A percentile compares a stretch with the other conserved stretches of the same genome.
Evolutionary conservation across 1,140 invertebrate species (phyloP).

Genomic region (Drosophila ambigua): DNA sequence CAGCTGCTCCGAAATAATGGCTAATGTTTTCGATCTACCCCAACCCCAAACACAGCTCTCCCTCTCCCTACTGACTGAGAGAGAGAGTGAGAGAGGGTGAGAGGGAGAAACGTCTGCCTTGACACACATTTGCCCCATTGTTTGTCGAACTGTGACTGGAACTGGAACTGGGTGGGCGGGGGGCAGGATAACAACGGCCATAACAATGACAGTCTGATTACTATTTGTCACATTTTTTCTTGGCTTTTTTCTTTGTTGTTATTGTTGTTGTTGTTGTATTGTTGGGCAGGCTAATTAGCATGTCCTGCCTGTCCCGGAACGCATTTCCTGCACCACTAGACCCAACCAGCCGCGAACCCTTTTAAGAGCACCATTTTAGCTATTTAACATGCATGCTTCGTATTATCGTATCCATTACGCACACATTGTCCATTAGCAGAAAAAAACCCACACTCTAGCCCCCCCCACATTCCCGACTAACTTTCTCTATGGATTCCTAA

Average conservation of each 20-base stretch:
- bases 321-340: constrained; percentile 14
- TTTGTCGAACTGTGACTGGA: constrained; percentile 5
- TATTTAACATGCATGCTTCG: constrained; percentile 30
- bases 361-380: constrained; percentile 13
- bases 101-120: background rate
- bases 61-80: background rate
- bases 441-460: background rate
- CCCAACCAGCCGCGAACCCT: background rate
- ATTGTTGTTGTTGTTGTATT: constrained; percentile 20
- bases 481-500: constrained; percentile 52
- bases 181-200: constrained; percentile 11
- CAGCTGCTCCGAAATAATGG: constrained; percentile 15
- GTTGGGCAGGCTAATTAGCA: constrained; percentile 46
- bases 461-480: constrained; percentile 14
- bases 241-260: background rate
- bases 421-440: constrained; percentile 1
- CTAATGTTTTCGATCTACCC: constrained; percentile 47
- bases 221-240: constrained; percentile 55
- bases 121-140: constrained; percentile 8
- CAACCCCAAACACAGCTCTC: background rate
- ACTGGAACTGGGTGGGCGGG: background rate
- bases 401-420: background rate
- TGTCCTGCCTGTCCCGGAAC: constrained; percentile 28
- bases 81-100: no score
- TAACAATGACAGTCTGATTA: constrained; percentile 39